These are phyloP conservation scores for Trissolcus japonicus DNA, from an alignment of 2,888 invertebrate genomes.

Conservation along the genomic window DNA sequence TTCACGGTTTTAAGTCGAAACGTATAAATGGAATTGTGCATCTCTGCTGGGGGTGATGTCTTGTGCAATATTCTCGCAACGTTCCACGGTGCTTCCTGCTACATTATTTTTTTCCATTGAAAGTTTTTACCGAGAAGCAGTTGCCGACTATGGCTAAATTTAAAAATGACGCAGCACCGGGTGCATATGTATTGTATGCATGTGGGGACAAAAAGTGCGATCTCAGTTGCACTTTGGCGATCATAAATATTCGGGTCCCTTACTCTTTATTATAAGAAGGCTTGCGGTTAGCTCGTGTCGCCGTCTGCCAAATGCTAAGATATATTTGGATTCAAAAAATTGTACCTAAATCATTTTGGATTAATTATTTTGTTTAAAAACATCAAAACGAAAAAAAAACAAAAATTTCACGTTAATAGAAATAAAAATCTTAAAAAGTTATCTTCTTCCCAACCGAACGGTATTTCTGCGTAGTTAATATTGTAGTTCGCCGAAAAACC, in stretches of 20 bases:
- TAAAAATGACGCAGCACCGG: constrained; percentile 49
- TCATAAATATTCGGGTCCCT: constrained; percentile 42
- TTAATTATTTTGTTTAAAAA: background rate
- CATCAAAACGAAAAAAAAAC: background rate
- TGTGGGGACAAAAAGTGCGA: constrained; percentile 42
- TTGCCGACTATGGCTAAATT: constrained; percentile 54
- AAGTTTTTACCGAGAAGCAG: constrained; percentile 35
- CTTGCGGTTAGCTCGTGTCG: constrained; percentile 10
- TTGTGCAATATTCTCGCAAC: constrained; percentile 55
- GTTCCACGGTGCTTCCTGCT: constrained; percentile 50
- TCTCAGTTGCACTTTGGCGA: constrained; percentile 42
- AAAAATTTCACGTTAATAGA: too few species aligned
- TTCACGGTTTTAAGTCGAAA: background rate
- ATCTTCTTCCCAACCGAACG: background rate
- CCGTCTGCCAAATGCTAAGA: constrained; percentile 8
- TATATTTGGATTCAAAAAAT: background rate
- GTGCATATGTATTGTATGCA: constrained; percentile 34
- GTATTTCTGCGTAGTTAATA: background rate
- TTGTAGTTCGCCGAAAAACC: too few species aligned
- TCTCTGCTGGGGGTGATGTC: constrained; percentile 55
- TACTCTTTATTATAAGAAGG: constrained; percentile 36
- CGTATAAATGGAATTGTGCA: constrained; percentile 38
- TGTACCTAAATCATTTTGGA: background rate
- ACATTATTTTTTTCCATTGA: constrained; percentile 49
- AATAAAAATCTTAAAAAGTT: background rate